Evolutionary conservation across 2,797 vertebrate species (phyloP), one percentile per base, ranked within the genome.

Genomic region (Melanogrammus aeglefinus): DNA sequence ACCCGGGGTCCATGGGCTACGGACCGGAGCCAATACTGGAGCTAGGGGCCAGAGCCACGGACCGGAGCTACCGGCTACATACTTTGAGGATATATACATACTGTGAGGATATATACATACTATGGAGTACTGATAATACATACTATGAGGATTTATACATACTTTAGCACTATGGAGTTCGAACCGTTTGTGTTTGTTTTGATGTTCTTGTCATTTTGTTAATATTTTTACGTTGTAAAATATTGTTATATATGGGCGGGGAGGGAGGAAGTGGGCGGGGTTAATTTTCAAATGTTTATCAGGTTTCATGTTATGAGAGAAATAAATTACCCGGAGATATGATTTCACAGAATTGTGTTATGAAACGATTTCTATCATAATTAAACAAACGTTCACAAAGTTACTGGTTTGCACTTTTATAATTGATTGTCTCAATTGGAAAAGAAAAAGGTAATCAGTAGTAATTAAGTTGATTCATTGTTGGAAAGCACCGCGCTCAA

Each of bases 101-200:
- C 31, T 31, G 3, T 3, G 31, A 31, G 31, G 29, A 31, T 31
- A 31, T 31, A 31, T 31, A 31, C 31, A 31, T 33, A 33, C 31
- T 33, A 31, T 31, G 31, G 31, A 31, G 31, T 33, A 33, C 31
- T 33, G 31, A 38, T 77, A 6, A 57, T 39, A 77, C 75, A 73
- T 78, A 69, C 27, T 14, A n/a, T 18, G n/a, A 13, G 14, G 5
- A 63, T 63, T 2, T 33, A 33, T 33, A 18, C 12, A 18, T 63
- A 63, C 21, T 69, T 24, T 10, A 77, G 82, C 83, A 76, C 38
- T 18, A 72, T 72, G 31, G 35, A 72, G 31, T 72, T 38, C 33
- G 35, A 73, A 73, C 7, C 1, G 35, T 73, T 38, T 35, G 33
- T n/a, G 35, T 73, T 38, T 35, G 33, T n/a, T 33, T 35, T 72